Conservation (phyloP, 2,113 vertebrate species). For the Chiloscyllium plagiosum region DNA sequence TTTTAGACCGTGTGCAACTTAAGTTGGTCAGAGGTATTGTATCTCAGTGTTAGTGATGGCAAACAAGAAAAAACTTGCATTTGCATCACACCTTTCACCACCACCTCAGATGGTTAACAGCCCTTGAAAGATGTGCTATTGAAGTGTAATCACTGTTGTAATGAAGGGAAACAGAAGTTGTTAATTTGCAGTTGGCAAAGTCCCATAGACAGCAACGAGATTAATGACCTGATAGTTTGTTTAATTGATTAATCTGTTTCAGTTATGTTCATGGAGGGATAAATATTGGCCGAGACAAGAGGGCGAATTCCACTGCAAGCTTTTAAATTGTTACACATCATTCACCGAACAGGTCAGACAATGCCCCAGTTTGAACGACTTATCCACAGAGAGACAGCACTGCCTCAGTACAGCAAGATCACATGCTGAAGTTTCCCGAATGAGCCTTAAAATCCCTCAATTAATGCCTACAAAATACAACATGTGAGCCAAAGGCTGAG, state of each 20-base stretch:
- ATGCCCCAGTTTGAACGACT: not conserved
- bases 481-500: not conserved
- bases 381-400: not conserved
- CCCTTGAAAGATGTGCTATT: not conserved
- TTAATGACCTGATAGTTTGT: not conserved
- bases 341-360: not conserved
- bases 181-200: not conserved
- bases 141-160: not conserved
- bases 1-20: not conserved
- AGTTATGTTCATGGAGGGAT: not conserved
- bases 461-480: not conserved
- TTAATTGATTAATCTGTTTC: not conserved
- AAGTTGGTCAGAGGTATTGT: not conserved
- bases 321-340: not conserved
- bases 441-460: not conserved
- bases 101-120: not conserved
- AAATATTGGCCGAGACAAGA: not conserved
- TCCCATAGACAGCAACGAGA: not conserved
- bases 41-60: not conserved
- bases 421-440: not conserved
- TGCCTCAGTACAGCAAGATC: not conserved
- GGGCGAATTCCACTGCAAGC: not conserved
- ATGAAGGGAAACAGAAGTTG: not conserved
- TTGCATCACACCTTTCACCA: not conserved
- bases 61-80: not conserved